phyloP scores from a whole-genome alignment of 2,888 invertebrate species.

The Xestoiulus laeticollis region DNA sequence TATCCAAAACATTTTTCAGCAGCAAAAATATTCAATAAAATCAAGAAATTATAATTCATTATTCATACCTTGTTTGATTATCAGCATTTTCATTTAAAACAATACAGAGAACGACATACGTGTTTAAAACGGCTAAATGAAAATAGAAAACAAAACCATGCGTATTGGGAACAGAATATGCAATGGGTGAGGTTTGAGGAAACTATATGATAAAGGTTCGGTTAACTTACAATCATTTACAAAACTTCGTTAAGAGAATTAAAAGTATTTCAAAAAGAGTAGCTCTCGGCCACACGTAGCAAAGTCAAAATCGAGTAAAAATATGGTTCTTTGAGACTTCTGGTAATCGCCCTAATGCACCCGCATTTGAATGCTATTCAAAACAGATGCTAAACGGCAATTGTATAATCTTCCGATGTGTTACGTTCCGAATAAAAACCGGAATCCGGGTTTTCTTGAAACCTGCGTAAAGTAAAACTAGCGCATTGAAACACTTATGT shows the following conservation, averaged over 20 bases:
- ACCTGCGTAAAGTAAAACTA: slow-evolving; percentile 19
- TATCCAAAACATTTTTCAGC: not conserved
- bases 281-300: slow-evolving; percentile 18
- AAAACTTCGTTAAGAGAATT: not conserved
- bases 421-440: slow-evolving; percentile 53
- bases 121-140: not conserved
- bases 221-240: slow-evolving; percentile 7
- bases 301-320: slow-evolving; percentile 40
- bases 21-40: not conserved
- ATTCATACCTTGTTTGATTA: slow-evolving; percentile 7
- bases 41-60: not conserved
- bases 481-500: not conserved
- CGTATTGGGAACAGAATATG: not conserved
- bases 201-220: not conserved
- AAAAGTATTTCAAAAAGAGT: slow-evolving; percentile 13
- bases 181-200: not conserved
- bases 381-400: slow-evolving; percentile 46
- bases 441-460: slow-evolving; percentile 52
- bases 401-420: slow-evolving; percentile 52
- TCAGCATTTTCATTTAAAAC: slow-evolving; percentile 25
- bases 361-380: not conserved
- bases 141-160: not conserved
- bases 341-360: not conserved
- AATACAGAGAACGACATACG: not conserved
- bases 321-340: slow-evolving; percentile 18